A percentile compares a stretch with the other conserved stretches of the same genome.
These are phyloP conservation scores for Chamaedrilus cognettii DNA, from an alignment of 2,888 invertebrate genomes.

Conservation along the genomic window DNA sequence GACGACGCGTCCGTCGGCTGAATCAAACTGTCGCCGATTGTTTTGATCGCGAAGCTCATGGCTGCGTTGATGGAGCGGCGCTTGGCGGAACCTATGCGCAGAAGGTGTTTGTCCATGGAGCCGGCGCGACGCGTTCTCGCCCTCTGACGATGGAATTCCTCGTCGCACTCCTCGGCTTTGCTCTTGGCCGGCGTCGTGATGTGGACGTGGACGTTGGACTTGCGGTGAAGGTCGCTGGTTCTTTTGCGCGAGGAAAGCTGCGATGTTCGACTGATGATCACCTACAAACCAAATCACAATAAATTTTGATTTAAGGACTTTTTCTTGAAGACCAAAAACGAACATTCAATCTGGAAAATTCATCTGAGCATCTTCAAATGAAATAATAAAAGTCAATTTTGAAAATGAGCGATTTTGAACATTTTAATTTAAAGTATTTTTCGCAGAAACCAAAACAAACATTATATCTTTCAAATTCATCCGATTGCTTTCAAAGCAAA, in stretches of 20 bases:
- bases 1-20: slow-evolving; percentile 47
- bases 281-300: too few species aligned
- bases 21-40: slow-evolving; percentile 55
- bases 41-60: slow-evolving; percentile 49
- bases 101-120: slow-evolving; percentile 41
- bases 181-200: slow-evolving; percentile 3
- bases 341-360: too few species aligned
- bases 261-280: background rate
- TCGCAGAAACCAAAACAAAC: too few species aligned
- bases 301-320: too few species aligned
- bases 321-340: too few species aligned
- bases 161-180: slow-evolving; percentile 11
- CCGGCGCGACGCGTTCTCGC: slow-evolving; percentile 33
- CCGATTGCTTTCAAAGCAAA: too few species aligned
- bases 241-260: slow-evolving; percentile 4
- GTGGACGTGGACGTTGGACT: slow-evolving; percentile 18
- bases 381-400: too few species aligned
- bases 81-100: slow-evolving; percentile 27
- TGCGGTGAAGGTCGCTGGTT: background rate
- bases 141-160: slow-evolving; percentile 10
- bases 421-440: too few species aligned
- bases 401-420: too few species aligned
- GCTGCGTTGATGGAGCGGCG: slow-evolving; percentile 23
- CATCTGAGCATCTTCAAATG: too few species aligned
- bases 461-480: too few species aligned